phyloP scores from a whole-genome alignment of 2,797 vertebrate genomes.

The Enteromius fasciolatus region DNA sequence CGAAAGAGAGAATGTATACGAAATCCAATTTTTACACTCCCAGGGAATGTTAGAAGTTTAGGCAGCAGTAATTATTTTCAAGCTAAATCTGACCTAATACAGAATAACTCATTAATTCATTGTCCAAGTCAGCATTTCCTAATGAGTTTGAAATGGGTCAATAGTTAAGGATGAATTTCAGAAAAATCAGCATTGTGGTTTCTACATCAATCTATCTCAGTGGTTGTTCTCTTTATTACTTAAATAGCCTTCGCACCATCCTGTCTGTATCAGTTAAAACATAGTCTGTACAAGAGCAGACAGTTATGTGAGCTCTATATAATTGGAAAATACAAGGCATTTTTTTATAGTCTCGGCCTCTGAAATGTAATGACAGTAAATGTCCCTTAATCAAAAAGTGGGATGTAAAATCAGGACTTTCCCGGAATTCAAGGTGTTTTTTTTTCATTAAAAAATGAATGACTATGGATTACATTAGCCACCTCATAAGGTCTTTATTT shows the following conservation, averaged over 20 bases:
- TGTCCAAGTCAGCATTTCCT: constrained; percentile 7
- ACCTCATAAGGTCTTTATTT: neutral
- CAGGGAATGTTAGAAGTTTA: constrained; percentile 18
- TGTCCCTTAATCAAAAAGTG: constrained; percentile 31
- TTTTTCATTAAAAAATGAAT: constrained; percentile 55
- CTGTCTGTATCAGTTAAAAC: constrained; percentile 11
- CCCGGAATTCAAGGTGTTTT: constrained; percentile 40
- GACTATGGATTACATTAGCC: neutral
- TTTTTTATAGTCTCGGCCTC: neutral
- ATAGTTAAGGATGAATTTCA: constrained; percentile 23
- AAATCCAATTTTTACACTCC: constrained; percentile 39
- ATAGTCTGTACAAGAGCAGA: constrained; percentile 15
- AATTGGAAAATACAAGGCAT: constrained; percentile 14
- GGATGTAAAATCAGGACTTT: constrained; percentile 48
- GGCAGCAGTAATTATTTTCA: constrained; percentile 26
- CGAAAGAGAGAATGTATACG: constrained; percentile 38
- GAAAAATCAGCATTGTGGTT: neutral
- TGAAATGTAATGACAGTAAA: neutral
- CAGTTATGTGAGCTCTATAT: constrained; percentile 23
- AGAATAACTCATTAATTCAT: constrained; percentile 27
- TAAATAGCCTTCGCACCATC: neutral
- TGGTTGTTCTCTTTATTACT: constrained; percentile 2
- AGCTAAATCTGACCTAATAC: neutral
- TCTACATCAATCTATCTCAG: neutral
- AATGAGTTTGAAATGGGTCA: constrained; percentile 32